phyloP scores from a whole-genome alignment of 2,113 vertebrate genomes.

The Peromyscus californicus region DNA sequence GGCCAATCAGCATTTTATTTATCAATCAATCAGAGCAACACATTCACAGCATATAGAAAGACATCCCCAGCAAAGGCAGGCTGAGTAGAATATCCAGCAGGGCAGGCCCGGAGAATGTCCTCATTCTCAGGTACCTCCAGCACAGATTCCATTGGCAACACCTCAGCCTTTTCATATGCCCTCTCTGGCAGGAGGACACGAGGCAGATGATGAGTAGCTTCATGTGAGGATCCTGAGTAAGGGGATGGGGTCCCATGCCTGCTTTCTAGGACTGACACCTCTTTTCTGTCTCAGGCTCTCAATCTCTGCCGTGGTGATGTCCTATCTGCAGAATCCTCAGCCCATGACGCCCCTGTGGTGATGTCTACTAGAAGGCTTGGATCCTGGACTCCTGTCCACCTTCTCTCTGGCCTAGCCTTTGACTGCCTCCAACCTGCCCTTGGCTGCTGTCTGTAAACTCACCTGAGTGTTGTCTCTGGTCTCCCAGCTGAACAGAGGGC shows the following conservation, averaged over 20 bases:
- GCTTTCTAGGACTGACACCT: not conserved
- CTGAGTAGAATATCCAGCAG: no score
- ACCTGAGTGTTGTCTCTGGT: not conserved
- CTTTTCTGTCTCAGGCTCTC: constrained; percentile 90
- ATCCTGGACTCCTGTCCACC: not conserved
- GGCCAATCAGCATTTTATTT: no score
- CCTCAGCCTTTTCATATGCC: no score
- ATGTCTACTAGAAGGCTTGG: constrained; percentile 55
- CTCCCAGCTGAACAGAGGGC: not conserved
- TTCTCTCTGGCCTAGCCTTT: not conserved
- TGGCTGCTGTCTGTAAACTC: constrained; percentile 20
- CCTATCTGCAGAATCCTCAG: constrained; percentile 98
- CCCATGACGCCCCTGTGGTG: constrained; percentile 98
- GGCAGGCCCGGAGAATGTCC: no score
- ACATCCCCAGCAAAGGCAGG: no score
- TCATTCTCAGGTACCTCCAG: no score
- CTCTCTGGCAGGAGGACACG: constrained; percentile 87
- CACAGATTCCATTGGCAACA: no score
- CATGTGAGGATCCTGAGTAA: constrained; percentile 89
- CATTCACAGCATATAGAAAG: no score
- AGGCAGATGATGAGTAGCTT: constrained; percentile 99
- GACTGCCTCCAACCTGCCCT: not conserved
- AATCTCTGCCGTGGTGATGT: constrained; percentile 98
- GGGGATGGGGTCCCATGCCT: not conserved
- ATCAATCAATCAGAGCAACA: no score